A percentile compares a stretch with the other conserved stretches of the same genome.
Conservation (phyloP, 2,797 vertebrate genomes). For the Danio kyathit region DNA sequence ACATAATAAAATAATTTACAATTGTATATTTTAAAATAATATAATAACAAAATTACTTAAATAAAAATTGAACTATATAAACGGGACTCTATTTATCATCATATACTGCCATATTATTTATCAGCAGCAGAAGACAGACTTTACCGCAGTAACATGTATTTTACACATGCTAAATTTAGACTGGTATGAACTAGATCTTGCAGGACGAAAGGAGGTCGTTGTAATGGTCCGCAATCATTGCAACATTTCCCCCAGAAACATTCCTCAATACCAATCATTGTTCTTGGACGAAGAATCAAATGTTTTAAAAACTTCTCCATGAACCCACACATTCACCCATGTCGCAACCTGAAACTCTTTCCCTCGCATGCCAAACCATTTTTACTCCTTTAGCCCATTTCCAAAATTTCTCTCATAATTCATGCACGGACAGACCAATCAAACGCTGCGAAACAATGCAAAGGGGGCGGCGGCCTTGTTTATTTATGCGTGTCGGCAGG, state of each 20-base stretch:
- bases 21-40: no score
- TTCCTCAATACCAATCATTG: neutral
- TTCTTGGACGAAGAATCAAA: neutral
- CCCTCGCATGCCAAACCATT: neutral
- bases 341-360: neutral
- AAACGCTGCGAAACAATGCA: neutral
- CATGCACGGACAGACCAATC: slow-evolving; percentile 4
- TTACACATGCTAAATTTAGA: neutral
- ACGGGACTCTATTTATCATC: no score
- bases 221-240: neutral
- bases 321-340: neutral
- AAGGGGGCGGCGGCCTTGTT: slow-evolving; percentile 45
- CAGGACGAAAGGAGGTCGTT: neutral
- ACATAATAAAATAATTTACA: no score
- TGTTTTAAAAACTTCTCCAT: neutral
- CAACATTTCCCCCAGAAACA: slow-evolving; percentile 1
- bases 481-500: slow-evolving; percentile 16
- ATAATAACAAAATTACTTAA: no score
- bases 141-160: neutral
- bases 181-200: neutral
- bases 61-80: no score
- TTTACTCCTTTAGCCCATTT: neutral
- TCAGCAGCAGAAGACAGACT: neutral
- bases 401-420: slow-evolving; percentile 4
- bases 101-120: neutral